These are phyloP conservation scores for Loxodonta africana DNA, from an alignment of 2,113 vertebrate genomes.

Conservation along the genomic window DNA sequence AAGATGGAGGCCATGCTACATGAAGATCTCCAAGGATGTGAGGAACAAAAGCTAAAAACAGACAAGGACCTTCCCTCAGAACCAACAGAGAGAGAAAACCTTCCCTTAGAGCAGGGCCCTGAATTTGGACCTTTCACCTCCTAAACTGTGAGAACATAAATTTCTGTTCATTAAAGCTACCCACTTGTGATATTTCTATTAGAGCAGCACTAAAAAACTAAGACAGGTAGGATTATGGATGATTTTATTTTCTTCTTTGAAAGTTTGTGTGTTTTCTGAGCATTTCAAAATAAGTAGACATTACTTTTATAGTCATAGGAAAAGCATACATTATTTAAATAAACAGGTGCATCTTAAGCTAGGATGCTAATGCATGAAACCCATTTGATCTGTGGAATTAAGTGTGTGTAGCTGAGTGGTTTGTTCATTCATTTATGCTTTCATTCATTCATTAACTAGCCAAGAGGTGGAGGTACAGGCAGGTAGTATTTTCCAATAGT, in stretches of 20 bases:
- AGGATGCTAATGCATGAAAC: neutral
- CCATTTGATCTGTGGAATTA: neutral
- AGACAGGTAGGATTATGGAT: neutral
- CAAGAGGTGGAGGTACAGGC: neutral
- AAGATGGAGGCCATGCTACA: neutral
- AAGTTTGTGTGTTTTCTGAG: neutral
- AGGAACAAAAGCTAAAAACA: neutral
- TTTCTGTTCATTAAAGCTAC: too few relatives aligned
- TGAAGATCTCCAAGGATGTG: neutral
- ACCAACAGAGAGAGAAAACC: neutral
- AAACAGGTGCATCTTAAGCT: neutral
- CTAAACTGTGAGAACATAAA: neutral
- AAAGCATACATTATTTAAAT: neutral
- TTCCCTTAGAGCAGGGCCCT: neutral
- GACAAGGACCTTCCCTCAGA: neutral
- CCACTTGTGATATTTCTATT: too few relatives aligned
- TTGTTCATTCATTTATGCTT: slow-evolving; percentile 2
- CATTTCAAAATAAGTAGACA: slow-evolving; percentile 2
- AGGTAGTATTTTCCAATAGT: neutral
- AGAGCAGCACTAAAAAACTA: neutral
- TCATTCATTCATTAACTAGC: neutral
- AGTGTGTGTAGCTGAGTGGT: neutral
- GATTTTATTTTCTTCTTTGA: neutral
- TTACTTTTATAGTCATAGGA: slow-evolving; percentile 26
- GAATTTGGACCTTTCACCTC: neutral